Evolutionary conservation across 2,888 invertebrate species (phyloP).

Genomic region (Globia sparganii): DNA sequence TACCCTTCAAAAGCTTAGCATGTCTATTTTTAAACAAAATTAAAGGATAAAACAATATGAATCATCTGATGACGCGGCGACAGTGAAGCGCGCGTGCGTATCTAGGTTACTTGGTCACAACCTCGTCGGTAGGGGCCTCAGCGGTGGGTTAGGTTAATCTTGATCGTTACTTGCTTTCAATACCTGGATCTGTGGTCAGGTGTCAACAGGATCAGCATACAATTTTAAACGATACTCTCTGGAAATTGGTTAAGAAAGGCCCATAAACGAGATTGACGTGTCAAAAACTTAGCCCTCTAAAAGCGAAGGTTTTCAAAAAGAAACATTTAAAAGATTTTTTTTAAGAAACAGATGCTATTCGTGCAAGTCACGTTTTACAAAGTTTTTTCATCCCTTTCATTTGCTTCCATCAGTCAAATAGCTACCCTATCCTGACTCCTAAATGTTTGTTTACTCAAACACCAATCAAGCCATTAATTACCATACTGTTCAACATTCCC

Average conservation of each 20-base stretch:
- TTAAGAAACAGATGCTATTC: background rate
- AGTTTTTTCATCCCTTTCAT: background rate
- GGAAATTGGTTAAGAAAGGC: background rate
- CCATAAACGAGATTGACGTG: background rate
- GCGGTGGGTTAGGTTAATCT: constrained; percentile 65
- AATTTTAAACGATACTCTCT: background rate
- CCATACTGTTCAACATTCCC: constrained; percentile 16
- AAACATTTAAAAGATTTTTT: background rate
- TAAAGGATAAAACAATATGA: constrained; percentile 61
- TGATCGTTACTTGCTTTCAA: constrained; percentile 57
- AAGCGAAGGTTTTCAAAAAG: background rate
- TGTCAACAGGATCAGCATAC: constrained; percentile 9
- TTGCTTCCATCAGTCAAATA: background rate
- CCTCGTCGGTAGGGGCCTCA: constrained; percentile 68
- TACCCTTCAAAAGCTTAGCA: background rate
- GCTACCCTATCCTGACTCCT: background rate
- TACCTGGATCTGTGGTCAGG: constrained; percentile 38
- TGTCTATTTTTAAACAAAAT: constrained; percentile 21
- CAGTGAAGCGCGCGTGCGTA: constrained; percentile 66
- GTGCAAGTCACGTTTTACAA: background rate
- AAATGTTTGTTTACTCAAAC: constrained; percentile 29
- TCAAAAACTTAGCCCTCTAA: constrained; percentile 7
- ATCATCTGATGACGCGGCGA: constrained; percentile 66
- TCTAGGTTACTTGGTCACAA: constrained; percentile 69
- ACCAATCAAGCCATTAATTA: constrained; percentile 46